Conservation (phyloP, 2,888 invertebrate genomes). For the Labia minor region DNA sequence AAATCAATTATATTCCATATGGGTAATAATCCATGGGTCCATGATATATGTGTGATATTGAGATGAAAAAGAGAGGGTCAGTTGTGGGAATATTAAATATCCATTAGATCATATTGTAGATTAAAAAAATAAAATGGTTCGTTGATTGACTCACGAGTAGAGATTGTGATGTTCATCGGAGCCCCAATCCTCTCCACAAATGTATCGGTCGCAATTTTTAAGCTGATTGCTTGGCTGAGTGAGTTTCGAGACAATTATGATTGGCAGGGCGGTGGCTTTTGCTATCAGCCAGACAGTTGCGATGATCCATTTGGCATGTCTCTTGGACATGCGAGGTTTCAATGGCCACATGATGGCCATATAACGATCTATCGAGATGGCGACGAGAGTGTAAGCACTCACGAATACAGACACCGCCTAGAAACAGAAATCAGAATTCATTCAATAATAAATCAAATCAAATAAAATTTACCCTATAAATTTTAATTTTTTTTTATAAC, state of each 20-base stretch:
- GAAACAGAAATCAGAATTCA: conserved; percentile 22
- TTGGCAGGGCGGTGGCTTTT: conserved; percentile 67
- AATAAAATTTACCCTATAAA: too few relatives aligned
- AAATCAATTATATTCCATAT: too few relatives aligned
- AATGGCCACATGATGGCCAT: conserved; percentile 84
- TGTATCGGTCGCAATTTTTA: conserved; percentile 45
- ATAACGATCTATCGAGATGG: conserved; percentile 82
- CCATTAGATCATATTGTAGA: too few relatives aligned
- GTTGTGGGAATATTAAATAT: too few relatives aligned
- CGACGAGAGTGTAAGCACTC: conserved; percentile 81
- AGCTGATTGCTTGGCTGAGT: conserved; percentile 52
- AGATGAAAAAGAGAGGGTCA: too few relatives aligned
- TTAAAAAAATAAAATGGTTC: too few relatives aligned
- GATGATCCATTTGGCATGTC: conserved; percentile 57
- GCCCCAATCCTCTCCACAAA: conserved; percentile 39
- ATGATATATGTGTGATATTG: too few relatives aligned
- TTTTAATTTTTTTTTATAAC: too few relatives aligned
- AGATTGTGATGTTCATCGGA: conserved; percentile 27
- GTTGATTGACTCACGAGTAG: conserved; percentile 25
- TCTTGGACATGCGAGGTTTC: conserved; percentile 65
- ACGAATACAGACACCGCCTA: conserved; percentile 66
- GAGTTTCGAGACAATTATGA: conserved; percentile 61
- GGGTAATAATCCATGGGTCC: too few relatives aligned
- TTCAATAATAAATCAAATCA: too few relatives aligned
- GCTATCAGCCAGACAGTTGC: conserved; percentile 64